phyloP scores from a whole-genome alignment of 1,140 invertebrate species.

The Elysia chlorotica region DNA sequence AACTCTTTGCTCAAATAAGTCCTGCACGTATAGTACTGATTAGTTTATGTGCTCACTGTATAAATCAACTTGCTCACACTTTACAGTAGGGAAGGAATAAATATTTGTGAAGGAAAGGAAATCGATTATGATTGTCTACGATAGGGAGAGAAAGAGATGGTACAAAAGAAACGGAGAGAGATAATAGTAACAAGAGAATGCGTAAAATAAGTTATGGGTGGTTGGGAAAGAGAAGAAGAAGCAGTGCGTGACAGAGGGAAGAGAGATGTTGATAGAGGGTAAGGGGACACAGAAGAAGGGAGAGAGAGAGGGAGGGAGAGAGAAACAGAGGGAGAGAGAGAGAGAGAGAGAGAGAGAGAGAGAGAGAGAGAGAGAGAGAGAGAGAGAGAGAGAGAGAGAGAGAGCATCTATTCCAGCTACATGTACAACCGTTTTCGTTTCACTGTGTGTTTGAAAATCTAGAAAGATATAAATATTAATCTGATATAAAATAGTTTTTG shows the following conservation, averaged over 20 bases:
- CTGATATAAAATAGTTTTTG: neutral
- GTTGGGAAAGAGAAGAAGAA: neutral
- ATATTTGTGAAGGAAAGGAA: neutral
- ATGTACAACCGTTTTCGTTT: no score
- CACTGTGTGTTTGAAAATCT: no score
- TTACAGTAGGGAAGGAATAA: neutral
- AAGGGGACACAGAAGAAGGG: neutral
- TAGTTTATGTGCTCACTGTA: neutral
- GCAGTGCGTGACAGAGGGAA: neutral
- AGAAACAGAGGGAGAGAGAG: neutral
- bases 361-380: neutral
- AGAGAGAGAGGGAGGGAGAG: neutral
- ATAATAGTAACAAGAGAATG: no score
- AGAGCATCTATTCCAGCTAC: no score
- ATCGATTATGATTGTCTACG: neutral
- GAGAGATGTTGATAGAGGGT: neutral
- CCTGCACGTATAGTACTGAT: no score
- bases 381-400: neutral
- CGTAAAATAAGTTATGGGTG: no score
- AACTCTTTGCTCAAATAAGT: no score
- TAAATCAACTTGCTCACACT: neutral
- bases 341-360: neutral
- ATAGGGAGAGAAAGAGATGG: neutral
- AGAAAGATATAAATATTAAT: neutral
- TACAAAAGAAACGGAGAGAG: neutral